These are phyloP conservation scores for Charanyca ferruginea DNA, from an alignment of 2,888 invertebrate species.

Conservation along the genomic window DNA sequence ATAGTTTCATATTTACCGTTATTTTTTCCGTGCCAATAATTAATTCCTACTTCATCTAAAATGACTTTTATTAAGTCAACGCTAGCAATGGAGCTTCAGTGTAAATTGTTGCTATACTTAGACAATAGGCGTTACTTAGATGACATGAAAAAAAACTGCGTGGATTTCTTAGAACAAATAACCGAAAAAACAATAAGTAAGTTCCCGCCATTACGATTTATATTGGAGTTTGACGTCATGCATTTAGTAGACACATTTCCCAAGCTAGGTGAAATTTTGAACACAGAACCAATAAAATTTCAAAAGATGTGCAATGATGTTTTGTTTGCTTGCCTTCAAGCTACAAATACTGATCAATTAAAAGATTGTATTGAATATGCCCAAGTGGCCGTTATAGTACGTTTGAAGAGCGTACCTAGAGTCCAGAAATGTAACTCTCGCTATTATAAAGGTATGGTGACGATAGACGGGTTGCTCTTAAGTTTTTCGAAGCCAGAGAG, in stretches of 20 bases:
- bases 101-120: conserved; percentile 82
- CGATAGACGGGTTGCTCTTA: conserved; percentile 77
- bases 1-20: conserved; percentile 24
- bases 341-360: conserved; percentile 65
- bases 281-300: conserved; percentile 81
- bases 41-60: conserved; percentile 11
- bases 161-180: conserved; percentile 73
- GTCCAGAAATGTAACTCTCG: conserved; percentile 65
- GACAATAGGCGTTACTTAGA: conserved; percentile 77
- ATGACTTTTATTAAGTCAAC: conserved; percentile 16
- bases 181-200: conserved; percentile 73
- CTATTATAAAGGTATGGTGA: conserved; percentile 73
- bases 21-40: conserved; percentile 30
- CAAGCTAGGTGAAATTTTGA: conserved; percentile 73
- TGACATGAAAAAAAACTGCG: conserved; percentile 76
- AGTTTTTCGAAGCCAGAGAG: conserved; percentile 76
- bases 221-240: conserved; percentile 82
- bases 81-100: conserved; percentile 74
- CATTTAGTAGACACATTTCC: conserved; percentile 77
- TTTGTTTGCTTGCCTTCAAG: conserved; percentile 78
- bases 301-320: conserved; percentile 78
- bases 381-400: conserved; percentile 78
- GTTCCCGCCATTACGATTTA: conserved; percentile 81
- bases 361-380: conserved; percentile 67
- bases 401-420: conserved; percentile 76